These are phyloP conservation scores for Brienomyrus longianalis DNA, from an alignment of 2,113 vertebrate species.

Conservation along the genomic window DNA sequence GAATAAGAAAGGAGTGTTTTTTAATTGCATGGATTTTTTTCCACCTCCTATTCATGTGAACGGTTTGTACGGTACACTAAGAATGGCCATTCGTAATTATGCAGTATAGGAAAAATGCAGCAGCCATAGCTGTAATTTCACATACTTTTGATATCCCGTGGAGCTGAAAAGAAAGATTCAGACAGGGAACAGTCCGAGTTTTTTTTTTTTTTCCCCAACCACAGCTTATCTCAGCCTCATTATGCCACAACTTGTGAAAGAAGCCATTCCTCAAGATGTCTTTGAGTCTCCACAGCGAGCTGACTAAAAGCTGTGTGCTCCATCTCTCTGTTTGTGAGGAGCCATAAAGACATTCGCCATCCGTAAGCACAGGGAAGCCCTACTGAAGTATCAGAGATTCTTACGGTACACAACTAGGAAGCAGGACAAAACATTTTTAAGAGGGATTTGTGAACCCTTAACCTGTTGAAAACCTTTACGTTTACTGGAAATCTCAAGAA, in stretches of 20 bases:
- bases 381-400: background rate
- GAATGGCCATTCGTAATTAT: background rate
- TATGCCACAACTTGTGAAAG: background rate
- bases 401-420: background rate
- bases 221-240: conserved; percentile 6
- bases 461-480: background rate
- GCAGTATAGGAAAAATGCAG: background rate
- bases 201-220: background rate
- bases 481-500: background rate
- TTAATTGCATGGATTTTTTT: background rate
- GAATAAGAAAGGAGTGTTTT: background rate
- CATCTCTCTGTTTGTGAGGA: background rate
- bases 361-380: background rate
- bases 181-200: background rate
- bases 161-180: background rate
- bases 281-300: background rate
- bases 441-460: background rate
- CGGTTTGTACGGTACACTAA: background rate
- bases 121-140: background rate
- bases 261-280: background rate
- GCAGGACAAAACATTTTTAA: background rate
- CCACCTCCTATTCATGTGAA: background rate
- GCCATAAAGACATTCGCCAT: background rate
- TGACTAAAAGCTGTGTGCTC: background rate
- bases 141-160: background rate